Evolutionary conservation across 2,113 vertebrate species (phyloP), one percentile per base, ranked within the genome.

Genomic region (Phocoena sinus): DNA sequence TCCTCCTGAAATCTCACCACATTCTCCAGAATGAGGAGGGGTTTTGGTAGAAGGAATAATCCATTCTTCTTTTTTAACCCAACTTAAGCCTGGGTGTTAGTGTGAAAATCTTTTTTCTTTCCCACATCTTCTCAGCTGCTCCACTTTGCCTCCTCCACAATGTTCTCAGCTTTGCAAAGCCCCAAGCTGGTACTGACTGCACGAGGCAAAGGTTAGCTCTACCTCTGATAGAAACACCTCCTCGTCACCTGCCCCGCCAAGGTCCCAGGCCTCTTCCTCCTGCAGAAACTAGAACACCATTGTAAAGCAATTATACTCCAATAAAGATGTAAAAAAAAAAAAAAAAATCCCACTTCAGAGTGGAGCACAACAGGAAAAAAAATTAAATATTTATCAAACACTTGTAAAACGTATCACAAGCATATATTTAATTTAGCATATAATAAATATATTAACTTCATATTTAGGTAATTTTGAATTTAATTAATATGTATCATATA

Each of bases 91-190:
- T 65, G 33, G 15, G 31, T 20, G 13, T 47, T 60, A 26, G 14
- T 8, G 1, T 73, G 73, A 63, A 85, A 70, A 82, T 63, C 20
- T n/a, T 25, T n/a, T 77, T 68, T 63, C 85, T 90, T 95, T 80
- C 62, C 31, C 11, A 8, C 5, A 3, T 56, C 68, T 76, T 74
- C n/a, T 74, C 65, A 81, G 58, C 17, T 85, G 20, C 6, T 50
- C 20, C 63, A n/a, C 33, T 15, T 1, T 15, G 18, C 3, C 1
- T 38, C 28, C 26, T 50, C 79, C 11, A 25, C 41, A 41, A 26
- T n/a, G 12, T 4, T 68, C 50, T 38, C 50, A 89, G 18, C 28
- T 73, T 73, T 81, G 18, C 18, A 38, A 65, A 67, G 65, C 33
- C 26, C 26, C 44, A 73, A 33, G 11, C n/a, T 38, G 38, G 44